A percentile compares a stretch with the other conserved stretches of the same genome.
Conservation (phyloP, 2,888 invertebrate species). For the Azorinus chamasolen region DNA sequence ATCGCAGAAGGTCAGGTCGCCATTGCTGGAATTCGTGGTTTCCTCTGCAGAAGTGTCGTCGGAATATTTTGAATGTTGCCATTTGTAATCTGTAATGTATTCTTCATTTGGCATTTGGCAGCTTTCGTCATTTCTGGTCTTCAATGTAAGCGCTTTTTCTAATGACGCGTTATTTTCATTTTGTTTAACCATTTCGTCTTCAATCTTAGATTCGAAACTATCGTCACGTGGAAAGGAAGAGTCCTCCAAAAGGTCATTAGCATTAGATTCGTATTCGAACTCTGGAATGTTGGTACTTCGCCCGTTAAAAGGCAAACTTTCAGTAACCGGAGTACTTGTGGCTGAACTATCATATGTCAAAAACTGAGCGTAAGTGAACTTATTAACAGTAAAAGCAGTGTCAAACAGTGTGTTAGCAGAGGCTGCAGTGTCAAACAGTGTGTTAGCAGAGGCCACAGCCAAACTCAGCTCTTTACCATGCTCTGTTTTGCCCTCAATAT, state of each 20-base stretch:
- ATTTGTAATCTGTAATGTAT: too few relatives aligned
- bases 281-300: conserved; percentile 67
- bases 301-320: conserved; percentile 36
- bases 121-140: too few relatives aligned
- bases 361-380: conserved; percentile 38
- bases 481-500: too few relatives aligned
- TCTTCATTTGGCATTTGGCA: too few relatives aligned
- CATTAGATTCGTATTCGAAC: conserved; percentile 74
- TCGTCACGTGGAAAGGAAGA: conserved; percentile 50
- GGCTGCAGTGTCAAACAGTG: too few relatives aligned
- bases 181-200: too few relatives aligned
- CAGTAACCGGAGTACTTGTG: conserved; percentile 40
- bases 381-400: too few relatives aligned
- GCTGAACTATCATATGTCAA: conserved; percentile 37
- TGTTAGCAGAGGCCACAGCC: too few relatives aligned
- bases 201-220: conserved; percentile 54
- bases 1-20: conserved; percentile 29
- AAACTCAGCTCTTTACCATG: too few relatives aligned
- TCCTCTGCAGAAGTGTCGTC: conserved; percentile 2
- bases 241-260: conserved; percentile 72
- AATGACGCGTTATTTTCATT: too few relatives aligned
- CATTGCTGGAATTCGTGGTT: not conserved
- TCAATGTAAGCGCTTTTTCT: too few relatives aligned
- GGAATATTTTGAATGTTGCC: not conserved
- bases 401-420: too few relatives aligned